Evolutionary conservation across 1,140 invertebrate genomes (phyloP).

Genomic region (Adelges cooleyi): DNA sequence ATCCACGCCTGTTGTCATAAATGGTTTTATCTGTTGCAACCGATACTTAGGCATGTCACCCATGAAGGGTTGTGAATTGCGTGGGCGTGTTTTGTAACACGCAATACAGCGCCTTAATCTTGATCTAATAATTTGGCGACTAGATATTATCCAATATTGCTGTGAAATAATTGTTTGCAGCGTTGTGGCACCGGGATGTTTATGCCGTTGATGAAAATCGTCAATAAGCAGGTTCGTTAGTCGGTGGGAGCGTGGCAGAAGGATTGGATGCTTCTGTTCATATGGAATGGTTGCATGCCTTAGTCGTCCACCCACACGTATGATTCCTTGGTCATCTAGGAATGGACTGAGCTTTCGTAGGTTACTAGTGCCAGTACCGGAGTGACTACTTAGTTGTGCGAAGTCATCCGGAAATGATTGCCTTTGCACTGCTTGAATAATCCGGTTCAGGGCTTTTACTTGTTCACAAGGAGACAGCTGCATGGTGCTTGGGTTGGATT

Average conservation of each 20-base stretch:
- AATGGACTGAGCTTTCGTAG: background rate
- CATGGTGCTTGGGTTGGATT: no score
- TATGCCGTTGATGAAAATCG: background rate
- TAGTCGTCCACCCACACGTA: constrained; percentile 25
- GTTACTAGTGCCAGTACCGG: background rate
- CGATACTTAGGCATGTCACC: no score
- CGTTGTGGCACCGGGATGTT: background rate
- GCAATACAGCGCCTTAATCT: no score
- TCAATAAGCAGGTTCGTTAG: background rate
- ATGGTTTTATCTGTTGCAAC: no score
- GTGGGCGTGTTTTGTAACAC: no score
- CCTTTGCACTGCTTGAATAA: background rate
- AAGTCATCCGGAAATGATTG: background rate
- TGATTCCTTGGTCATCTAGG: background rate
- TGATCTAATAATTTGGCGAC: no score
- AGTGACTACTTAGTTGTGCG: no score
- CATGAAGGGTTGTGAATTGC: no score
- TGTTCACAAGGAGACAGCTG: background rate
- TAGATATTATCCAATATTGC: no score
- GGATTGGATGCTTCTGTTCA: constrained; percentile 1
- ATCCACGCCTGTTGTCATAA: no score
- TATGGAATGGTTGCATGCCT: background rate
- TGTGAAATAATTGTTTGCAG: no score
- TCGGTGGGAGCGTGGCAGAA: background rate
- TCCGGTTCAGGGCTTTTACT: no score